Percentiles rank a stretch among this genome's conserved stretches.
These are phyloP conservation scores for Campylorhamphus procurvoides DNA, from an alignment of 2,113 vertebrate species.

Conservation along the genomic window DNA sequence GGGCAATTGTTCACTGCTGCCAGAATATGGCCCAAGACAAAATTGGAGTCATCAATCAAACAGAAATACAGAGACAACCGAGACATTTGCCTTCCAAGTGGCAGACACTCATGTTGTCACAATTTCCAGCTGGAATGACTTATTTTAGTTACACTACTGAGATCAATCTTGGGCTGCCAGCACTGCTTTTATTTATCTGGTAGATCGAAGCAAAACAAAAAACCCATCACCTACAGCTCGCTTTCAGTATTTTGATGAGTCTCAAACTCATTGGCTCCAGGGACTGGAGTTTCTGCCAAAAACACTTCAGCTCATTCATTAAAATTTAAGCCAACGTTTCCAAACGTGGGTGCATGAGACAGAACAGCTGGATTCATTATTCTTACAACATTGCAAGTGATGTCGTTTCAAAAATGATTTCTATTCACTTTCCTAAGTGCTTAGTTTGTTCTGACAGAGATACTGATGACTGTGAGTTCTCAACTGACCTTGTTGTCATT, in stretches of 20 bases:
- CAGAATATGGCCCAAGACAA: background rate
- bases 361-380: conserved; percentile 52
- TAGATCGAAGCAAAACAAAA: conserved; percentile 34
- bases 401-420: background rate
- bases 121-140: conserved; percentile 48
- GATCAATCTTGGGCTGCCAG: conserved; percentile 41
- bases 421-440: background rate
- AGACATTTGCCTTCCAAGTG: conserved; percentile 30
- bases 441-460: background rate
- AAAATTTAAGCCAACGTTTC: conserved; percentile 11
- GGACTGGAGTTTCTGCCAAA: conserved; percentile 37
- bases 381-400: background rate
- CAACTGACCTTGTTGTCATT: background rate
- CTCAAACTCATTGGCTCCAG: conserved; percentile 26
- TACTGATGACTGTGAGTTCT: background rate
- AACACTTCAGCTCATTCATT: background rate
- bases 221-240: background rate
- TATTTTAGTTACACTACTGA: conserved; percentile 21
- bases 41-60: conserved; percentile 22
- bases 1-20: background rate
- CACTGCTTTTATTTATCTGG: conserved; percentile 31
- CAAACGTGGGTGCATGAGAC: background rate
- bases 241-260: conserved; percentile 54
- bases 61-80: background rate
- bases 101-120: conserved; percentile 31